Evolutionary conservation across 1,140 invertebrate species (phyloP).

Genomic region (Zaprionus vittiger): DNA sequence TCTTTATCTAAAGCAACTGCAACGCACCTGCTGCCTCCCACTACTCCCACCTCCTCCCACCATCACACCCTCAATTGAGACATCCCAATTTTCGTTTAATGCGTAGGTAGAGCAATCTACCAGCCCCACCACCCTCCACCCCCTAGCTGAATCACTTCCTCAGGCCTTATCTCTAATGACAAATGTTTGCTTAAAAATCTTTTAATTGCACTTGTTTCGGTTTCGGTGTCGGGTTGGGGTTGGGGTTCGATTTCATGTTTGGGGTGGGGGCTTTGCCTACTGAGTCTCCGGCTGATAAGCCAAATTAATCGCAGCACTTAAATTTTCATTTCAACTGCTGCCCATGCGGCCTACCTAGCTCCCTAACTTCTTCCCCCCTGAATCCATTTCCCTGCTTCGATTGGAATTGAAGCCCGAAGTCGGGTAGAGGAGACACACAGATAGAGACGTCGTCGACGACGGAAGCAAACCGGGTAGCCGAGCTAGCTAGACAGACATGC

Average conservation of each 20-base stretch:
- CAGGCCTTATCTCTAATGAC: constrained; percentile 74
- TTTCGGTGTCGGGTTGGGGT: constrained; percentile 32
- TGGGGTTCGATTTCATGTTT: not conserved
- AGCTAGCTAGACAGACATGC: constrained; percentile 22
- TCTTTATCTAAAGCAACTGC: constrained; percentile 29
- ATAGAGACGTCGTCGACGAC: not conserved
- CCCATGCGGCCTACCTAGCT: constrained; percentile 4
- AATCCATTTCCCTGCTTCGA: constrained; percentile 7
- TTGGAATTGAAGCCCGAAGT: constrained; percentile 1
- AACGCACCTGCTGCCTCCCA: not conserved
- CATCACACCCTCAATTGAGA: constrained; percentile 48
- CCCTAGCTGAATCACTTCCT: not conserved
- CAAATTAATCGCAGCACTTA: constrained; percentile 83
- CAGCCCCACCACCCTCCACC: not conserved
- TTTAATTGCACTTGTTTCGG: constrained; percentile 81
- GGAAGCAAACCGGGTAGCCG: not conserved
- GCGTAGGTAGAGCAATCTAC: constrained; percentile 46
- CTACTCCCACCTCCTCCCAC: not conserved
- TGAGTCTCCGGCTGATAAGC: constrained; percentile 64
- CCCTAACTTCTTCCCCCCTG: not conserved
- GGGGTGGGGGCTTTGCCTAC: not conserved
- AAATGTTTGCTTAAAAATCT: constrained; percentile 82
- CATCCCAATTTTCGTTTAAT: constrained; percentile 76
- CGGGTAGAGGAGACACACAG: not conserved
- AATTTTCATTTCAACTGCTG: constrained; percentile 77